These are phyloP conservation scores for Philereme transversata DNA, from an alignment of 2,888 invertebrate genomes.

Conservation along the genomic window DNA sequence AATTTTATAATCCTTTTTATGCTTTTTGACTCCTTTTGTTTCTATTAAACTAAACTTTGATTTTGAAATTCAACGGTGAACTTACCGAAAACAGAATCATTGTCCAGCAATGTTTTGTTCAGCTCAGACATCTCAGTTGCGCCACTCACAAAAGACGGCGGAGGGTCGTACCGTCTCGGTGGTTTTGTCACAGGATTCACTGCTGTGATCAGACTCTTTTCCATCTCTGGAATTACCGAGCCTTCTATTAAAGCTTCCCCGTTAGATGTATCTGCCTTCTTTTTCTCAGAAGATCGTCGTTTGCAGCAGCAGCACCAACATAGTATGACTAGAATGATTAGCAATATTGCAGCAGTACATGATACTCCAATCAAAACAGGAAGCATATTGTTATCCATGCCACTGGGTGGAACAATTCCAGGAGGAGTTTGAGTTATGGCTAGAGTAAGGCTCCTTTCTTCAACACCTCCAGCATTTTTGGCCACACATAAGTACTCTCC, in stretches of 20 bases:
- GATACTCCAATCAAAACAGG: conserved; percentile 81
- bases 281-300: conserved; percentile 81
- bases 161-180: conserved; percentile 89
- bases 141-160: conserved; percentile 87
- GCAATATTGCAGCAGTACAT: conserved; percentile 74
- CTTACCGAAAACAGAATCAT: conserved; percentile 91
- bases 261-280: conserved; percentile 84
- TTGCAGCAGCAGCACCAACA: conserved; percentile 85
- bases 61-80: conserved; percentile 32
- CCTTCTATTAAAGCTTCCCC: conserved; percentile 89
- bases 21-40: too few relatives aligned
- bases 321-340: conserved; percentile 76
- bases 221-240: conserved; percentile 91
- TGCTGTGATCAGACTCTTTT: conserved; percentile 92
- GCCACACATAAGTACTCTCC: conserved; percentile 92
- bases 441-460: conserved; percentile 89
- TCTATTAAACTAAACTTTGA: too few relatives aligned
- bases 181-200: conserved; percentile 94
- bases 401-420: conserved; percentile 71
- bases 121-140: conserved; percentile 92
- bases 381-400: conserved; percentile 83
- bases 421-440: conserved; percentile 73
- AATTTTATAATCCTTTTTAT: too few relatives aligned
- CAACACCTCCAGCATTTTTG: conserved; percentile 91
- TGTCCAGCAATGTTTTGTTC: conserved; percentile 91